Conservation (phyloP, 2,113 vertebrate species). For the Chrysemys picta region DNA sequence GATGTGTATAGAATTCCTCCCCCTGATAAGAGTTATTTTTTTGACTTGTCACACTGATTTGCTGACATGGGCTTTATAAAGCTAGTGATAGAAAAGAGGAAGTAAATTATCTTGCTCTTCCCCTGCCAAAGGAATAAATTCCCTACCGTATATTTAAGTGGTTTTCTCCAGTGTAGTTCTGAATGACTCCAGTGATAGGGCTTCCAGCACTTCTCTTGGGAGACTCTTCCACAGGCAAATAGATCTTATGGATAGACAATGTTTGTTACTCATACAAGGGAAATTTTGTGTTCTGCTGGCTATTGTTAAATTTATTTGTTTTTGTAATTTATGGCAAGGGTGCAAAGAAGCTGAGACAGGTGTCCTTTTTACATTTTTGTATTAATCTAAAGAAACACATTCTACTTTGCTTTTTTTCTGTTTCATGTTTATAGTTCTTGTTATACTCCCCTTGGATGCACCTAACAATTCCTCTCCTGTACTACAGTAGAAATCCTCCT, state of each 20-base stretch:
- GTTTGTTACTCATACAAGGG: not conserved
- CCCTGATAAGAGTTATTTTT: fast-evolving
- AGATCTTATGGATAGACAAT: not conserved
- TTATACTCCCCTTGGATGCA: not conserved
- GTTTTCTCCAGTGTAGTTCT: not conserved
- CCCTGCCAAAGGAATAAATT: not conserved
- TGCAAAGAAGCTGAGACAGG: not conserved
- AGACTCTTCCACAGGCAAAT: not conserved
- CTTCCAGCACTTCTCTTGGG: not conserved
- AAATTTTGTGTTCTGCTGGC: fast-evolving
- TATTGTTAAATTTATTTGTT: not conserved
- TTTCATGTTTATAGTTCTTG: not conserved
- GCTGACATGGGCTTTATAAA: not conserved
- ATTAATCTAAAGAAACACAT: not conserved
- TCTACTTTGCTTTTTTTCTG: not conserved
- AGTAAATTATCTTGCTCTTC: not conserved
- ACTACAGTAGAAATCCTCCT: too few relatives aligned
- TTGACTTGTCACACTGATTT: not conserved
- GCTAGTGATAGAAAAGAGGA: not conserved
- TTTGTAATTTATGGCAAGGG: not conserved
- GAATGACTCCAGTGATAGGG: not conserved
- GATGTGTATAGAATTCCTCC: not conserved
- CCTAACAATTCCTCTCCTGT: not conserved
- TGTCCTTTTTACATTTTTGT: not conserved
- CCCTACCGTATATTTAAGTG: not conserved